phyloP scores from a whole-genome alignment of 2,888 invertebrate species.

The Gortyna flavago region DNA sequence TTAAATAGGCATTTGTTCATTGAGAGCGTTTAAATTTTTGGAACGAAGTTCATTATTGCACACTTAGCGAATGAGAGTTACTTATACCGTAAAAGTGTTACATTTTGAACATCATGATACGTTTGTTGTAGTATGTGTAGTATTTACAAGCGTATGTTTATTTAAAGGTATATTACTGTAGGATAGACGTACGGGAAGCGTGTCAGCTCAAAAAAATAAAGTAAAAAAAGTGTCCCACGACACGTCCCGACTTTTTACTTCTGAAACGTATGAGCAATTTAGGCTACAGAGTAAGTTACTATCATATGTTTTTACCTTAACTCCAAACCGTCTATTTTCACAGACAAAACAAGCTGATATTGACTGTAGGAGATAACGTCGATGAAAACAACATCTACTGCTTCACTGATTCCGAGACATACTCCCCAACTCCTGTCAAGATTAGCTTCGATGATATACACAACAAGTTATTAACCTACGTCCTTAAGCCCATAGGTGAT shows the following conservation, averaged over 20 bases:
- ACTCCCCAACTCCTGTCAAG: conserved; percentile 75
- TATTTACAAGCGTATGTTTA: no score
- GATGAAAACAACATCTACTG: conserved; percentile 77
- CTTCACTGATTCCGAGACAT: conserved; percentile 81
- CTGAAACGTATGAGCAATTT: background rate
- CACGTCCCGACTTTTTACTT: background rate
- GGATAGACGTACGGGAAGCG: no score
- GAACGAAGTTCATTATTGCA: no score
- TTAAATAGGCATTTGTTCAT: background rate
- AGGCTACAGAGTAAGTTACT: background rate
- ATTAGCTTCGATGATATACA: conserved; percentile 66
- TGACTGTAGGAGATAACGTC: conserved; percentile 73
- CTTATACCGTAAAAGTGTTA: no score
- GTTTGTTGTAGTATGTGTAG: no score
- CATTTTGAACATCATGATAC: no score
- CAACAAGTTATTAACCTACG: conserved; percentile 64
- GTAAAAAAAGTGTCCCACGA: no score
- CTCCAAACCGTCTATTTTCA: conserved; percentile 51
- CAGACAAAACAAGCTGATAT: conserved; percentile 78
- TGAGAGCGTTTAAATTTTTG: background rate
- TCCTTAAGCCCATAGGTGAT: conserved; percentile 75
- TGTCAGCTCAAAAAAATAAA: no score
- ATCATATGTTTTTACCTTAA: conserved; percentile 16
- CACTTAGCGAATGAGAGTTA: no score
- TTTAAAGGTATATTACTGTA: no score